A percentile compares a stretch with the other conserved stretches of the same genome.
These are phyloP conservation scores for Trichomalopsis sarcophagae DNA, from an alignment of 1,140 invertebrate genomes.

Conservation along the genomic window DNA sequence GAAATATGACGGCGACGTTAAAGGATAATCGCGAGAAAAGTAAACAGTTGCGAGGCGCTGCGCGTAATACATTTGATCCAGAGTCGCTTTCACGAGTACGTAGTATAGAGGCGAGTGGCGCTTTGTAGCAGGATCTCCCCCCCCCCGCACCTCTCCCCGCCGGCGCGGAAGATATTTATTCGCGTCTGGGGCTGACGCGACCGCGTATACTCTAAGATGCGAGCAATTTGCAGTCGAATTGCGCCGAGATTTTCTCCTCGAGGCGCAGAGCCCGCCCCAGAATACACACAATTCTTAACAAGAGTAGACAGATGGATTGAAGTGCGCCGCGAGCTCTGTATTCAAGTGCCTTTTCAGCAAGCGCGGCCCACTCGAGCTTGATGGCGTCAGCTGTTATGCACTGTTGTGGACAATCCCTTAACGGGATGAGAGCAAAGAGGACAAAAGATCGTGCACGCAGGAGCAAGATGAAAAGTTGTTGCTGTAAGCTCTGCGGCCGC, in stretches of 20 bases:
- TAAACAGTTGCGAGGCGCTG: background rate
- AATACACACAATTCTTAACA: conserved; percentile 58
- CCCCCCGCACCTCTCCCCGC: no score
- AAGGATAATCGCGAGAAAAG: background rate
- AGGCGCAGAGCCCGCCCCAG: background rate
- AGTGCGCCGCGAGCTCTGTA: conserved; percentile 64
- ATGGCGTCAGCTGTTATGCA: conserved; percentile 70
- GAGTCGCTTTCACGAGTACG: background rate
- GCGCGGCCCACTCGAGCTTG: conserved; percentile 59
- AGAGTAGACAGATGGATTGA: conserved; percentile 68
- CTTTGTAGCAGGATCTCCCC: conserved; percentile 11
- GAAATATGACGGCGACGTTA: no score
- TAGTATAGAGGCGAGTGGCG: background rate
- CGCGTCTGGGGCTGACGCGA: conserved; percentile 7
- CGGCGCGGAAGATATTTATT: conserved; percentile 35
- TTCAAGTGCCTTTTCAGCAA: conserved; percentile 62
- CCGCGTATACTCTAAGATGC: conserved; percentile 24
- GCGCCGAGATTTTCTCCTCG: conserved; percentile 19
- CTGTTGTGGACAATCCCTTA: conserved; percentile 63
- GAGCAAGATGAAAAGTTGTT: conserved; percentile 24
- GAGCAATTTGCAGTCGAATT: conserved; percentile 20
- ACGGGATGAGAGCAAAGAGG: conserved; percentile 19
- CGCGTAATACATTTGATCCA: background rate
- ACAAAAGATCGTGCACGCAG: background rate
- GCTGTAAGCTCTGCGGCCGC: background rate